A percentile compares a stretch with the other conserved stretches of the same genome.
Conservation (phyloP, 2,888 invertebrate genomes). For the Calameuta filiformis region DNA sequence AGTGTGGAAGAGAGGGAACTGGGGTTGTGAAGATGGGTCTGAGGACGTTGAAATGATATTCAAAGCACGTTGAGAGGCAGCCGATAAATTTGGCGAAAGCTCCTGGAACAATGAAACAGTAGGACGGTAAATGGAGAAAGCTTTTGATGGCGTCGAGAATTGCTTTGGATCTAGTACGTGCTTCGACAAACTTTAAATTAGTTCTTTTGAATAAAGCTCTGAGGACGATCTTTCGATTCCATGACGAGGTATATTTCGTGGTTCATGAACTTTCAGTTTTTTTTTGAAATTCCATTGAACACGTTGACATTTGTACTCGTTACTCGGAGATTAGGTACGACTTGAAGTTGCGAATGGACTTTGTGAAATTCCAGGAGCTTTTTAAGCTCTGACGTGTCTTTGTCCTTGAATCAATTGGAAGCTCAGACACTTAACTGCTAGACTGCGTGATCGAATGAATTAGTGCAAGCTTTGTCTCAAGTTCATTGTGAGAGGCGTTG, state of each 20-base stretch:
- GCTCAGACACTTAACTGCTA: neutral
- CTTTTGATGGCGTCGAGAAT: neutral
- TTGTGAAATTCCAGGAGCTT: neutral
- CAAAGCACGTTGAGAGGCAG: conserved; percentile 2
- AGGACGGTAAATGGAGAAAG: neutral
- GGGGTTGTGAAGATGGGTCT: too few relatives aligned
- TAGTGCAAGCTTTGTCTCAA: neutral
- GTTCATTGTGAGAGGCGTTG: neutral
- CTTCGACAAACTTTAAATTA: conserved; percentile 1
- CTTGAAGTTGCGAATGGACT: neutral
- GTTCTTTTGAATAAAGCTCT: neutral
- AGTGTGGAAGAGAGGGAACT: neutral
- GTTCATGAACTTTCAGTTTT: neutral
- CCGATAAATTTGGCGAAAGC: conserved; percentile 3
- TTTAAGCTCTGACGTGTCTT: neutral
- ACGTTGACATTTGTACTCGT: neutral
- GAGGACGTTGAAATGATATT: neutral
- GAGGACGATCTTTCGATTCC: neutral
- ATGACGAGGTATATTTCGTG: neutral
- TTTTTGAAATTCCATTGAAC: neutral
- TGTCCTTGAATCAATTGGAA: neutral
- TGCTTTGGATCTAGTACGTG: neutral
- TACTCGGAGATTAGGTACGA: neutral
- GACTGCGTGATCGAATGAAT: neutral
- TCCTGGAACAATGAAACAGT: neutral